Conservation (phyloP, 2,113 vertebrate genomes). For the Stictonetta naevosa region DNA sequence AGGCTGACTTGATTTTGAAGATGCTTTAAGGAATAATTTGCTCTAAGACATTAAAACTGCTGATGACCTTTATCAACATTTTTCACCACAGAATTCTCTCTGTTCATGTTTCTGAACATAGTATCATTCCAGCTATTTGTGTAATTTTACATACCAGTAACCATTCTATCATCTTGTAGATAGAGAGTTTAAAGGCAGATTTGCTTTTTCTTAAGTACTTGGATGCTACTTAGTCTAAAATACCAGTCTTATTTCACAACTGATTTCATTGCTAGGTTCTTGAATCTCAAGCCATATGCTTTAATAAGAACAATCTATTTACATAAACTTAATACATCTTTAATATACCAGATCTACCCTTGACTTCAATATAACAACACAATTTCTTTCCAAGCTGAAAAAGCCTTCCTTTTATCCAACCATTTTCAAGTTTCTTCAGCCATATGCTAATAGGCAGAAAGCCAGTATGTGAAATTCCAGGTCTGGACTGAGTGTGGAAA, state of each 20-base stretch:
- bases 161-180: background rate
- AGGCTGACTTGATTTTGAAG: background rate
- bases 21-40: background rate
- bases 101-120: background rate
- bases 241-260: background rate
- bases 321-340: background rate
- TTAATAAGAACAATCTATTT: slow-evolving; percentile 1
- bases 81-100: background rate
- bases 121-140: background rate
- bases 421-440: slow-evolving; percentile 14
- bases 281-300: background rate
- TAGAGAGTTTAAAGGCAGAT: background rate
- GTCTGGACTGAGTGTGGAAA: slow-evolving; percentile 15
- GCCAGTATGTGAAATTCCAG: background rate
- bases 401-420: background rate
- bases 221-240: background rate
- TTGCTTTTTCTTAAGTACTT: background rate
- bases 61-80: background rate
- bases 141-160: background rate
- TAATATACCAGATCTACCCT: background rate
- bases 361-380: background rate
- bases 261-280: background rate
- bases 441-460: slow-evolving; percentile 22
- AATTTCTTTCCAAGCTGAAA: background rate
- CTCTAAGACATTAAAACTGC: background rate